A percentile compares a stretch with the other conserved stretches of the same genome.
These are phyloP conservation scores for Ennomos fuscantarius DNA, from an alignment of 2,888 invertebrate genomes.

Conservation along the genomic window DNA sequence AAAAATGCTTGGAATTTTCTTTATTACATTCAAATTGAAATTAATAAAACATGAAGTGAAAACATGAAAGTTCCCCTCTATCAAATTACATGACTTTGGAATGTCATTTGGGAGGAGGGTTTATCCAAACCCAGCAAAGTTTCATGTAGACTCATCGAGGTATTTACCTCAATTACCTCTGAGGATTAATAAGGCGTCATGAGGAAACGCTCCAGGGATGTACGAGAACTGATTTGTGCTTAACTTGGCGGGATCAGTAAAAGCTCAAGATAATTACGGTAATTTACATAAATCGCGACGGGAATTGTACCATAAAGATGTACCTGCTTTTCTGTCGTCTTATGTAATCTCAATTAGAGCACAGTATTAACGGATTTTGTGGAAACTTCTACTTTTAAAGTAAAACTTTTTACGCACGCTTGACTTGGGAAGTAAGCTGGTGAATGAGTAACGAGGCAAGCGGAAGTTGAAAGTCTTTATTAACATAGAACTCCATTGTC, in stretches of 20 bases:
- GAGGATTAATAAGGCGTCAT: constrained; percentile 25
- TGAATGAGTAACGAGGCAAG: too few species aligned
- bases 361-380: background rate
- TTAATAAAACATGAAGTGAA: constrained; percentile 30
- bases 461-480: too few species aligned
- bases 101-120: constrained; percentile 14
- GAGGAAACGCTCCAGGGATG: constrained; percentile 37
- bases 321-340: constrained; percentile 15
- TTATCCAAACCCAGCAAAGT: constrained; percentile 19
- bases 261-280: constrained; percentile 47
- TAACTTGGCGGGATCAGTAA: constrained; percentile 43
- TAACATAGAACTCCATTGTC: too few species aligned
- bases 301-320: constrained; percentile 27
- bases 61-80: constrained; percentile 15
- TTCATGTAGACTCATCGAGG: constrained; percentile 15
- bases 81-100: constrained; percentile 30
- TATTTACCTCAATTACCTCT: constrained; percentile 26
- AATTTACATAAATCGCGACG: constrained; percentile 51
- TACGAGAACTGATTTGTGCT: constrained; percentile 53
- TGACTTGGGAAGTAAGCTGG: too few species aligned
- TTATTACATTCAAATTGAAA: constrained; percentile 31
- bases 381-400: too few species aligned
- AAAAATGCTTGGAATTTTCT: constrained; percentile 31
- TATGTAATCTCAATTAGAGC: constrained; percentile 2
- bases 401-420: too few species aligned